Conservation (phyloP, 2,797 vertebrate genomes). For the Lepus oiostolus region DNA sequence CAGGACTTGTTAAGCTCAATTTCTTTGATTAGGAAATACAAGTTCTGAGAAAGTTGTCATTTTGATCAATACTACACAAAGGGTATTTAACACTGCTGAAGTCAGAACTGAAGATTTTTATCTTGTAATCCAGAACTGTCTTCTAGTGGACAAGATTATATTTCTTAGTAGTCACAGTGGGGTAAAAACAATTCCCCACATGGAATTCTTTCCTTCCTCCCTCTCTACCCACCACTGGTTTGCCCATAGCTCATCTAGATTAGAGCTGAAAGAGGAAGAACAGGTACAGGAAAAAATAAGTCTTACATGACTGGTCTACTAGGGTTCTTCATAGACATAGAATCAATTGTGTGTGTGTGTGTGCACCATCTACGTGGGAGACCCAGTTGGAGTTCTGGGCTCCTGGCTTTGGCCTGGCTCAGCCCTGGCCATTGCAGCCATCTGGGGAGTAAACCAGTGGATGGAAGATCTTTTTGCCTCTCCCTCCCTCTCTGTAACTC, state of each 20-base stretch:
- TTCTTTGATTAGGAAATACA: slow-evolving; percentile 26
- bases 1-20: background rate
- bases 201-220: slow-evolving; percentile 9
- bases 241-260: background rate
- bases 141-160: slow-evolving; percentile 14
- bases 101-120: background rate
- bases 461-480: no score
- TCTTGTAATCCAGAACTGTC: slow-evolving; percentile 47
- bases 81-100: background rate
- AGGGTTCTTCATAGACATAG: background rate
- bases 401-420: no score
- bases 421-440: no score
- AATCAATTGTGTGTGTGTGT: background rate
- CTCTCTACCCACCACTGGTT: background rate
- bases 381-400: no score
- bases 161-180: background rate
- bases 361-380: no score
- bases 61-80: background rate
- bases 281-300: background rate
- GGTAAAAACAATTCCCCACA: background rate
- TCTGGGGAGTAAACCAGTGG: no score
- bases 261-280: background rate
- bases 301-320: background rate
- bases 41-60: slow-evolving; percentile 39
- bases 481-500: no score